Evolutionary conservation across 2,113 vertebrate species (phyloP).

Genomic region (Cynoglossus semilaevis): DNA sequence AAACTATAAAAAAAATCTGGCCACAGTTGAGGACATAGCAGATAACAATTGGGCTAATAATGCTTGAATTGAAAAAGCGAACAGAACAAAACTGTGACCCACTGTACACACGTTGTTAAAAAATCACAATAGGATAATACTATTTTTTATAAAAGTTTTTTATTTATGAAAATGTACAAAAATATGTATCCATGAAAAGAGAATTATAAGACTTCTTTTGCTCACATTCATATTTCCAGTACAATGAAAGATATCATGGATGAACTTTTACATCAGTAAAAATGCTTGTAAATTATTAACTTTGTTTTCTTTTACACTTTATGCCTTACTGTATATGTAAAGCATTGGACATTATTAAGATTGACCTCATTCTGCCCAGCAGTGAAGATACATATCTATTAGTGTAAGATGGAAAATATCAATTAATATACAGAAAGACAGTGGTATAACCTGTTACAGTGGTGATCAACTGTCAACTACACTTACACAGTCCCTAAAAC

Average conservation of each 20-base stretch:
- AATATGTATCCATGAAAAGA: conserved; percentile 48
- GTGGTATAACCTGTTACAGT: conserved; percentile 10
- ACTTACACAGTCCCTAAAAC: conserved; percentile 1
- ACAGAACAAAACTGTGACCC: too few relatives aligned
- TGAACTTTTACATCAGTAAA: conserved; percentile 16
- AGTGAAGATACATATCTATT: conserved; percentile 50
- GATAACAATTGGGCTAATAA: too few relatives aligned
- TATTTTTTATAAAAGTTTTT: conserved; percentile 64
- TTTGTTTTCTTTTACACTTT: neutral
- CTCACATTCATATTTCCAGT: conserved; percentile 42
- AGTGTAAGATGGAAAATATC: conserved; percentile 33
- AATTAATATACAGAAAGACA: neutral
- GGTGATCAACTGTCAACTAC: neutral
- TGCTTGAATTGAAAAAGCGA: too few relatives aligned
- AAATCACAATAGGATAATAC: conserved; percentile 4
- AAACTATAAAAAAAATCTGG: too few relatives aligned
- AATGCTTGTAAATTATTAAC: conserved; percentile 10
- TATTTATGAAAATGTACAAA: conserved; percentile 80
- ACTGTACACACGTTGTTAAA: neutral
- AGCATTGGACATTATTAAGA: conserved; percentile 19
- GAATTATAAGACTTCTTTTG: conserved; percentile 73
- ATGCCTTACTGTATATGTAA: conserved; percentile 14
- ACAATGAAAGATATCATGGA: conserved; percentile 19
- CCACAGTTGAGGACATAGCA: too few relatives aligned
- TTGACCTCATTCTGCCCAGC: conserved; percentile 67